These are phyloP conservation scores for Bradysia coprophila DNA, from an alignment of 1,140 invertebrate species.

Conservation along the genomic window DNA sequence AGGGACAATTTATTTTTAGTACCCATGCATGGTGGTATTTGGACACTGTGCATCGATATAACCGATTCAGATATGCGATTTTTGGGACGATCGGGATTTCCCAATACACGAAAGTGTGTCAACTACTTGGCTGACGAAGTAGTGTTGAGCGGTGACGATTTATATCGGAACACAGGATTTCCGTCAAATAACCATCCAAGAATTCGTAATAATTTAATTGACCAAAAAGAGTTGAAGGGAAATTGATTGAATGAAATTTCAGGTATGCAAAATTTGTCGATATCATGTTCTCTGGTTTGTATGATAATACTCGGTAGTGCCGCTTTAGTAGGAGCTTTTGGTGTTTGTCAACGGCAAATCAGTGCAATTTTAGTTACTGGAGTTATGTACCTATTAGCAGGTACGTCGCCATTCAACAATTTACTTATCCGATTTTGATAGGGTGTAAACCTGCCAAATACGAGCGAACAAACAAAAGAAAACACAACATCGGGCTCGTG, in stretches of 20 bases:
- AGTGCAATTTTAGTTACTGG: conserved; percentile 78
- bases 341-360: conserved; percentile 69
- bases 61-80: conserved; percentile 48
- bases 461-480: too few relatives aligned
- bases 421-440: too few relatives aligned
- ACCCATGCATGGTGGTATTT: conserved; percentile 71
- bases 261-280: conserved; percentile 88
- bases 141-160: too few relatives aligned
- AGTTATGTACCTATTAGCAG: conserved; percentile 78
- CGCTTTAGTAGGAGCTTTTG: conserved; percentile 65
- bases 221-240: not conserved
- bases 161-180: not conserved
- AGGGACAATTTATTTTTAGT: conserved; percentile 48
- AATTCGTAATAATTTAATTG: not conserved
- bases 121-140: conserved; percentile 58
- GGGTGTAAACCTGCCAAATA: not conserved
- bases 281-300: conserved; percentile 77
- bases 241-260: conserved; percentile 2
- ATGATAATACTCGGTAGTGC: conserved; percentile 68
- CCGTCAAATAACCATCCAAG: not conserved
- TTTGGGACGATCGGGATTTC: conserved; percentile 44
- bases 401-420: too few relatives aligned
- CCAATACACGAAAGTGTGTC: conserved; percentile 44
- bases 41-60: conserved; percentile 64
- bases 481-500: not conserved